Base-by-base conservation (phyloP, 2,113 vertebrate genomes). In the Pitta sordida region DNA sequence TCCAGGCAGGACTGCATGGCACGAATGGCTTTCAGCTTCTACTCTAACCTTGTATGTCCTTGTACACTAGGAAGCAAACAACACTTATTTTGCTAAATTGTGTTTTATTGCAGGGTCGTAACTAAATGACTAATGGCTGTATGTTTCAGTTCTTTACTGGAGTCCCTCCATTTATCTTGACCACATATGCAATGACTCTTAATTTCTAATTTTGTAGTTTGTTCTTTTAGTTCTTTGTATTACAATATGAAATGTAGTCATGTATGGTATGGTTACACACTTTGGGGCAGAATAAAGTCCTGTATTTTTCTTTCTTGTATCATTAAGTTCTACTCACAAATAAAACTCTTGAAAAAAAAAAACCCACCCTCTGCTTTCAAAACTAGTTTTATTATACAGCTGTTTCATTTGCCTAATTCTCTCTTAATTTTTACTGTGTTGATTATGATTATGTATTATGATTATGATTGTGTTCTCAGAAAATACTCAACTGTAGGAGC, bases 251-350 rank as follows among this genome's bases (percentile, higher is more conserved):
- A 91, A 86, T 94, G 93, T 95, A 98, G 96, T 97, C 91, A 96
- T 94, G 95, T 98, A 94, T 94, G 83, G 89, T 94, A 94, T 65
- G 96, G 96, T 96, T 97, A 97, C 92, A 92, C 97, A 96, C 96
- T 94, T 94, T 21, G 46, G 93, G 94, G 91, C 95, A 83, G 94
- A 94, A 80, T 65, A 51, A 80, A 90, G 92, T 68, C 91, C 91
- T 96, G 95, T 87, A 58, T 65, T 93, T 91, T 95, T 96, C 90
- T 97, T 98, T 97, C 96, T 96, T 97, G 97, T 98, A 98, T 97
- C 97, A 96, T 97, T 97, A 97, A 91, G 97, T 98, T 98, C 97
- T 97, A 98, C 93, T 98, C 98, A 98, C 98, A 96, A 99, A 99
- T 99, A 99, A 98, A 98, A 94, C 92, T 97, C 97, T 97, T 98